Evolutionary conservation across 2,113 vertebrate species (phyloP), one percentile per base, ranked within the genome.

Genomic region (Rhabdornis inornatus): DNA sequence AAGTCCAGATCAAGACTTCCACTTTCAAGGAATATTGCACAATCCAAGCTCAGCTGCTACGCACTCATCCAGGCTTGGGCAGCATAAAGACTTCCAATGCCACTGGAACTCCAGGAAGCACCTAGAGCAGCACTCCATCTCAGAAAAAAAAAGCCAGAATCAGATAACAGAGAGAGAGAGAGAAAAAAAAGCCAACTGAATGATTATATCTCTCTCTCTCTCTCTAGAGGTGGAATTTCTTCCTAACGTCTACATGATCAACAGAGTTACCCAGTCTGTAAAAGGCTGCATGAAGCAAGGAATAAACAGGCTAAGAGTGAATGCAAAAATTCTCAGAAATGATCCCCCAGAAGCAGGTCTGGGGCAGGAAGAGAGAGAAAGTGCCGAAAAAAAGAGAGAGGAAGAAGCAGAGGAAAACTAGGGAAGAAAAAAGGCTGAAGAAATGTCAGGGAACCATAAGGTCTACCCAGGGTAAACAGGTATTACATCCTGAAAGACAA

Each of bases 71-170:
- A 37, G 20, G 11, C 39, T 50, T 42, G 25, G n/a, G 25, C 56
- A 83, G 30, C 0, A 0, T 40, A 33, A 45, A 33, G 18, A 45
- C 35, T 65, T 72, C 42, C 23, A 23, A 8, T 0, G 1, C 33
- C 11, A 21, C 7, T 82, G 68, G 35, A 82, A 7, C 5, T 42
- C 39, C 47, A 66, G 69, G 3, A 87, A 12, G 12, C 45, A 70
- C 27, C 45, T 57, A 66, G 15, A 61, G 13, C 19, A 81, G n/a
- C 15, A 24, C 13, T 35, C 2, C 14, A 39, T 17, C 40, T 64
- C 56, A 47, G 30, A 66, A 45, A 83, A 85, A 83, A 85, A 69
- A 61, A 72, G 5, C 1, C 31, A 74, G 23, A 80, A 61, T 5
- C 25, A 81, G 45, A 33, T 3, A 59, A 35, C 2, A 56, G 25